Conservation (phyloP, 2,888 invertebrate species). For the Nomada flava region DNA sequence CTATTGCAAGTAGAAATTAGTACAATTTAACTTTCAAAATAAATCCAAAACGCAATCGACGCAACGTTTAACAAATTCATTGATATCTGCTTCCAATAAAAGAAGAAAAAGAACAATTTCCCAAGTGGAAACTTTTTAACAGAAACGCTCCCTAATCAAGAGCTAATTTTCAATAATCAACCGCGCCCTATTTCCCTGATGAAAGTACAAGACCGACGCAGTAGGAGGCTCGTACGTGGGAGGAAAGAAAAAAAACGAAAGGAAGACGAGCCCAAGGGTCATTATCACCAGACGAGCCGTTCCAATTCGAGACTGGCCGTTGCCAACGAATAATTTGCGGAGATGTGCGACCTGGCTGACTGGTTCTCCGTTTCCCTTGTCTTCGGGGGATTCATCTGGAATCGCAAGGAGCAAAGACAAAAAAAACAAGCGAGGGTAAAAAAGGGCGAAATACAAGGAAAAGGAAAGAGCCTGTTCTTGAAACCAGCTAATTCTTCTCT, state of each 20-base stretch:
- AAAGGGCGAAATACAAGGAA: not conserved
- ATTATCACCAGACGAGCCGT: slow-evolving; percentile 40
- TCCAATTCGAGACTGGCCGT: slow-evolving; percentile 32
- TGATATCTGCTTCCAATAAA: too few species aligned
- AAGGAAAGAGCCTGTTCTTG: slow-evolving; percentile 26
- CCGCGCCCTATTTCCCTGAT: not conserved
- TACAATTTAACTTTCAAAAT: not conserved
- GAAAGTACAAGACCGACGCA: not conserved
- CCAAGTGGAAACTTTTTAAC: too few species aligned
- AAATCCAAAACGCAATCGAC: not conserved
- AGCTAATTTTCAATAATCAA: not conserved
- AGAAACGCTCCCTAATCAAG: not conserved
- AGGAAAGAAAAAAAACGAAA: slow-evolving; percentile 12
- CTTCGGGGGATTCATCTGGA: slow-evolving; percentile 41
- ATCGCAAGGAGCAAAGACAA: slow-evolving; percentile 9
- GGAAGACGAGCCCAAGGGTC: slow-evolving; percentile 21
- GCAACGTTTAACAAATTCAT: not conserved
- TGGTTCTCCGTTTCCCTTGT: slow-evolving; percentile 19
- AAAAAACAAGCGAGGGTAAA: not conserved
- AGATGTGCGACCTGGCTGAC: slow-evolving; percentile 1
- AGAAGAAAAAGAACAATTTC: too few species aligned
- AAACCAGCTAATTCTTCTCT: slow-evolving; percentile 62
- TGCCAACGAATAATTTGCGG: slow-evolving; percentile 49
- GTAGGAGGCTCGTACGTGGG: not conserved
- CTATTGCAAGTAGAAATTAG: too few species aligned